phyloP scores from a whole-genome alignment of 1,140 invertebrate species.

The Zaprionus kolodkinae region DNA sequence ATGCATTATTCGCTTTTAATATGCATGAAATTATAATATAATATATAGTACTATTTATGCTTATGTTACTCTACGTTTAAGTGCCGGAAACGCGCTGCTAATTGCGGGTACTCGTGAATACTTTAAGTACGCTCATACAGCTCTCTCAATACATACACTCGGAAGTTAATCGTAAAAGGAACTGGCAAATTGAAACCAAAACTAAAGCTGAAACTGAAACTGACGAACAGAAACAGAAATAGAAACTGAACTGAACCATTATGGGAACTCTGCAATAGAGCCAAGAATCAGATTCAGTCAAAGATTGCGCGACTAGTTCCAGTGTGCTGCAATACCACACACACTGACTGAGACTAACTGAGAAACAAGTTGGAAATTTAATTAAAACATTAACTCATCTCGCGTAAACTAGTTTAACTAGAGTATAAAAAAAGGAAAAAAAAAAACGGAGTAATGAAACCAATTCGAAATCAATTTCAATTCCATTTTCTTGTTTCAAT shows the following conservation, averaged over 20 bases:
- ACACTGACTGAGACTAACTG: background rate
- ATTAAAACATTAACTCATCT: slow-evolving; percentile 50
- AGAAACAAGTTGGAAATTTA: slow-evolving; percentile 22
- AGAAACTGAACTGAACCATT: background rate
- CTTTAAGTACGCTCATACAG: background rate
- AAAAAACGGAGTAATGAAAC: background rate
- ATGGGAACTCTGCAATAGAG: background rate
- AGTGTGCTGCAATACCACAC: slow-evolving; percentile 8
- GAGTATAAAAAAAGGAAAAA: slow-evolving; percentile 28
- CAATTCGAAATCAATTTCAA: slow-evolving; percentile 17
- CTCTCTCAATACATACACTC: background rate
- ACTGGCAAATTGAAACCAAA: background rate
- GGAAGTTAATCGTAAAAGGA: slow-evolving; percentile 9
- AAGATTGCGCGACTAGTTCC: slow-evolving; percentile 11
- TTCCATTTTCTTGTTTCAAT: background rate
- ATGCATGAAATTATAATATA: slow-evolving; percentile 1
- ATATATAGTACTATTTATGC: background rate
- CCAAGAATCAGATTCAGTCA: background rate
- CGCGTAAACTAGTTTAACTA: slow-evolving; percentile 38
- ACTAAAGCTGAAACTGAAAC: background rate
- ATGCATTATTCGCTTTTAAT: background rate
- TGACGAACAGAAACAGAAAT: background rate
- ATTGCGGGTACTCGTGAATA: slow-evolving; percentile 42
- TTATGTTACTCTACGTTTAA: slow-evolving; percentile 29
- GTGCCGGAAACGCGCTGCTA: slow-evolving; percentile 67